Conservation (phyloP, 2,113 vertebrate genomes). For the Tautogolabrus adspersus region DNA sequence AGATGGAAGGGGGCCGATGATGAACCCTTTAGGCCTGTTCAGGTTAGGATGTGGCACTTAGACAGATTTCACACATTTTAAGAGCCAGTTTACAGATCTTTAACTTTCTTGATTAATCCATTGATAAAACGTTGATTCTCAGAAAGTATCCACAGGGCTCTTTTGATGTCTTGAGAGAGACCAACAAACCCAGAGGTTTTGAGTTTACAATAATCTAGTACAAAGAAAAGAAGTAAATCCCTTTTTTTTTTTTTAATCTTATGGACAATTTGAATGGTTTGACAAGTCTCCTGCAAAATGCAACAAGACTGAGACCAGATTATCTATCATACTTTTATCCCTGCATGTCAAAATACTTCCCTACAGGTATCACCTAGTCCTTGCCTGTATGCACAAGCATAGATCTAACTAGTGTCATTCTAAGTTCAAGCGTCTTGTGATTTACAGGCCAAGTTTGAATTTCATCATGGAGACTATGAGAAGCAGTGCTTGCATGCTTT, state of each 20-base stretch:
- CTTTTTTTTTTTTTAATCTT: too few species aligned
- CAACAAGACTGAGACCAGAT: too few species aligned
- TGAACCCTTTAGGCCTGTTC: conserved; percentile 98
- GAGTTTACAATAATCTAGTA: too few species aligned
- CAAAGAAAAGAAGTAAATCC: too few species aligned
- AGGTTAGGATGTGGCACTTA: conserved; percentile 81
- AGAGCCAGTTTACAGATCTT: neutral
- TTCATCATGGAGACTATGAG: conserved; percentile 99
- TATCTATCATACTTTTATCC: too few species aligned
- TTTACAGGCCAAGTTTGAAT: conserved; percentile 97
- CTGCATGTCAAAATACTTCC: too few species aligned
- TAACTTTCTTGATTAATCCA: neutral
- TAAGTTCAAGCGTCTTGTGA: conserved; percentile 14
- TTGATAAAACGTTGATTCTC: neutral
- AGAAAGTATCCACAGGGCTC: too few species aligned
- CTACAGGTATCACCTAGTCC: neutral
- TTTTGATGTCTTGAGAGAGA: too few species aligned
- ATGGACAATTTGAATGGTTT: too few species aligned
- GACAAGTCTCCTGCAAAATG: too few species aligned
- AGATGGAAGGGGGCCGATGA: conserved; percentile 97
- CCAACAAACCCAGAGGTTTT: too few species aligned
- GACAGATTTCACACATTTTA: neutral
- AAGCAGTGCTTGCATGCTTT: conserved; percentile 99
- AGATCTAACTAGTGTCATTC: neutral
- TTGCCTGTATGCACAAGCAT: neutral